Evolutionary conservation across 2,888 invertebrate species (phyloP).

Genomic region (Temnothorax ravouxi): DNA sequence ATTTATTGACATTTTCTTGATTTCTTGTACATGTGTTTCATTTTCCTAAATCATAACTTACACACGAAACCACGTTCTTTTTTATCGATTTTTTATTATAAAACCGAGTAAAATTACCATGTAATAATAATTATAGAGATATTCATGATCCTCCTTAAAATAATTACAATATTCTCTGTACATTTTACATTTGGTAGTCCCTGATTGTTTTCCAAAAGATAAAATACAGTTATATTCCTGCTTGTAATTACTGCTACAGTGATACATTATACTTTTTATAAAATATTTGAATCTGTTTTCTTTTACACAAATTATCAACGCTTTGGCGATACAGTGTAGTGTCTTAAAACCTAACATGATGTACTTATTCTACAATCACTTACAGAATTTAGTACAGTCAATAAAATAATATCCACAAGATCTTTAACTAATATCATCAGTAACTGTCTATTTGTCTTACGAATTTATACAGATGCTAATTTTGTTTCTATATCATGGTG

Average conservation of each 20-base stretch:
- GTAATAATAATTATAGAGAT: constrained; percentile 40
- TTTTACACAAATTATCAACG: constrained; percentile 39
- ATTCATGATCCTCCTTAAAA: constrained; percentile 53
- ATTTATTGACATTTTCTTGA: constrained; percentile 73
- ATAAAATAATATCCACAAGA: constrained; percentile 69
- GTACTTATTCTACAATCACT: neutral
- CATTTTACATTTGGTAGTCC: constrained; percentile 70
- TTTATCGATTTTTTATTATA: constrained; percentile 53
- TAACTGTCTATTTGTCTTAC: constrained; percentile 66
- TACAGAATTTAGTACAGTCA: constrained; percentile 33
- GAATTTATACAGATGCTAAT: constrained; percentile 85
- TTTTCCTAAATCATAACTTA: constrained; percentile 49
- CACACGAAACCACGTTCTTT: constrained; percentile 34
- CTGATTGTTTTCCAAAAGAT: constrained; percentile 70
- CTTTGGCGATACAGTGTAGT: constrained; percentile 31
- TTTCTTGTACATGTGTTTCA: constrained; percentile 62
- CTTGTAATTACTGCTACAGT: constrained; percentile 48
- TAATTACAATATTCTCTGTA: constrained; percentile 65
- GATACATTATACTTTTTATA: constrained; percentile 71
- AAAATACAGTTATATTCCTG: constrained; percentile 63
- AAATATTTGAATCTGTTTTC: constrained; percentile 62
- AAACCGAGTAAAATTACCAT: constrained; percentile 58
- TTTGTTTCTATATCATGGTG: constrained; percentile 86
- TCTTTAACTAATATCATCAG: constrained; percentile 38
- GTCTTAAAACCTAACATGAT: constrained; percentile 13